Conservation (phyloP, 2,888 invertebrate genomes). For the Dicyrtoma fusca region DNA sequence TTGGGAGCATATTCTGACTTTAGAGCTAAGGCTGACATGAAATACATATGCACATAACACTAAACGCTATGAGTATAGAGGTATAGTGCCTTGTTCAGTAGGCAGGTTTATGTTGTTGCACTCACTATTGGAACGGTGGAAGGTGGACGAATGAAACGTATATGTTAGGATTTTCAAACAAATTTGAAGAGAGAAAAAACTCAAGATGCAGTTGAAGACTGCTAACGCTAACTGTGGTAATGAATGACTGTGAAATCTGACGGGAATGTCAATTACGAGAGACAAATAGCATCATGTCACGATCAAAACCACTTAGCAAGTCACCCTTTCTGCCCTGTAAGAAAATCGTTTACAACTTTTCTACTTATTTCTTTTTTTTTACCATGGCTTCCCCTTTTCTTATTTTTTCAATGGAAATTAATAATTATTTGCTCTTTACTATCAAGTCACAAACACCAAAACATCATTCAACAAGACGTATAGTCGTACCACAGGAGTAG, state of each 20-base stretch:
- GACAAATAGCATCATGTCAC: slow-evolving; percentile 56
- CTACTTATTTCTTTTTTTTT: neutral
- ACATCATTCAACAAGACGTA: no score
- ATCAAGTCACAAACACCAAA: no score
- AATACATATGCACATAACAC: neutral
- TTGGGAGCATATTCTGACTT: no score
- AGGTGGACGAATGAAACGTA: neutral
- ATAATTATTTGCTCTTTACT: neutral
- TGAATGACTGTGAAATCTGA: slow-evolving; percentile 42
- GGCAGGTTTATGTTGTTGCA: no score
- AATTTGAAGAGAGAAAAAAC: slow-evolving; percentile 15
- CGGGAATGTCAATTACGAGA: slow-evolving; percentile 50
- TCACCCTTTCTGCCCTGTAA: slow-evolving; percentile 31
- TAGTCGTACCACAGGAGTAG: no score
- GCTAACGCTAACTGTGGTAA: slow-evolving; percentile 29
- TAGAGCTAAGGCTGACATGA: no score
- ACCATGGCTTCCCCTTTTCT: slow-evolving; percentile 3
- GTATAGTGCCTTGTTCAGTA: no score
- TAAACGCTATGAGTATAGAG: no score
- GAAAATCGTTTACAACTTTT: slow-evolving; percentile 36
- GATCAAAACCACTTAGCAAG: slow-evolving; percentile 54
- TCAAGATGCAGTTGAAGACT: slow-evolving; percentile 23
- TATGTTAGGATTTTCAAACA: neutral
- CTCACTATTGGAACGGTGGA: no score
- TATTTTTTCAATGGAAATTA: slow-evolving; percentile 2